Percentiles rank a stretch among this genome's conserved stretches.
phyloP scores from a whole-genome alignment of 2,113 vertebrate species.

The Cairina moschata region DNA sequence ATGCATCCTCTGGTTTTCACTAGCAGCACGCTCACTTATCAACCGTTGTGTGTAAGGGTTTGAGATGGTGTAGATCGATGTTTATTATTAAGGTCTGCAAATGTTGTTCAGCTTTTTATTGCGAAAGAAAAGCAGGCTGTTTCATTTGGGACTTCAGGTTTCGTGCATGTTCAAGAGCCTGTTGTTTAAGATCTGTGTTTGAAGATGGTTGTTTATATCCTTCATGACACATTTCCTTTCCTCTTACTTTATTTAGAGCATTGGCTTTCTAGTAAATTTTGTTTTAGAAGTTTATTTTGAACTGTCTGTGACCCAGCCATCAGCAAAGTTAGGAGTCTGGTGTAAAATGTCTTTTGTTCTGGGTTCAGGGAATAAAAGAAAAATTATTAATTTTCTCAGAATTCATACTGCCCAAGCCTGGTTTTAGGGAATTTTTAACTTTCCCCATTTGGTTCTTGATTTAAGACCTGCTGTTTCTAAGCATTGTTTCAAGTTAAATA shows the following conservation, averaged over 20 bases:
- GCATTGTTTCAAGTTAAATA: not conserved
- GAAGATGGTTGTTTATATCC: not conserved
- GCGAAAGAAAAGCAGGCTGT: not conserved
- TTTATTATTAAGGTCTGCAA: not conserved
- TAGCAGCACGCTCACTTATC: not conserved
- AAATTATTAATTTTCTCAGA: not conserved
- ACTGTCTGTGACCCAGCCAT: not conserved
- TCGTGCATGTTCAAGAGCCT: not conserved
- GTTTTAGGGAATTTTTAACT: not conserved
- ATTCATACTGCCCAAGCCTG: not conserved
- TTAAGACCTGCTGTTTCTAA: not conserved
- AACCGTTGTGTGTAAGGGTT: not conserved
- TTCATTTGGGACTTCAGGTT: not conserved
- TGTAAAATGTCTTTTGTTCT: not conserved
- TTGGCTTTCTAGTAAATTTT: not conserved
- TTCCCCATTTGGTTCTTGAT: not conserved
- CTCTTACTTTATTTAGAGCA: not conserved
- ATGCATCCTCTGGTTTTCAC: not conserved
- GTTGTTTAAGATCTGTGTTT: not conserved
- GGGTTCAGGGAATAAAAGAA: not conserved
- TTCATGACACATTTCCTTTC: not conserved
- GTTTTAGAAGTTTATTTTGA: not conserved
- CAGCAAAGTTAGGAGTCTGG: not conserved
- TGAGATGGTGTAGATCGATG: not conserved
- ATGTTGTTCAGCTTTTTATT: not conserved